Evolutionary conservation across 2,113 vertebrate genomes (phyloP).

Genomic region (Pionites leucogaster): DNA sequence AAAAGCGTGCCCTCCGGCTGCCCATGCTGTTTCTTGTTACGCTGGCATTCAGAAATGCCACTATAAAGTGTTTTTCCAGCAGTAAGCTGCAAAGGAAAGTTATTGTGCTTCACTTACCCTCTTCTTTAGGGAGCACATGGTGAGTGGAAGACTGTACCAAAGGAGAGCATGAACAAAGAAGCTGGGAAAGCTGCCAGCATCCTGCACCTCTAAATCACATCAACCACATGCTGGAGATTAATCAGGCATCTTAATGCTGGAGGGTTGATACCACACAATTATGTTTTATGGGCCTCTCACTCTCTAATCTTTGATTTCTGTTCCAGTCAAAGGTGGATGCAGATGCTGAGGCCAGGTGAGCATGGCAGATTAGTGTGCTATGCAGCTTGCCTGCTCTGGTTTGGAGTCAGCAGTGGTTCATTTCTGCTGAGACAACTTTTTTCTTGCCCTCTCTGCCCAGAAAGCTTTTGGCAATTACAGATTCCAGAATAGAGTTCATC

Average conservation of each 20-base stretch:
- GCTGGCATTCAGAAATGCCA: background rate
- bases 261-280: background rate
- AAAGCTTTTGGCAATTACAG: background rate
- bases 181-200: background rate
- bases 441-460: background rate
- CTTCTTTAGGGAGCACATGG: rapidly evolving
- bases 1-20: background rate
- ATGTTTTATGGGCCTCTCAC: background rate
- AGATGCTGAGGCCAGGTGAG: background rate
- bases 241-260: background rate
- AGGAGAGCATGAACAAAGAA: background rate
- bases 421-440: background rate
- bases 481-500: background rate
- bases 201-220: background rate
- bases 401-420: background rate
- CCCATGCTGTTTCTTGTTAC: background rate
- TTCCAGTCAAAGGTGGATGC: background rate
- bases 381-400: background rate
- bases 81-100: background rate
- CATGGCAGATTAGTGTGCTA: background rate
- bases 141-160: background rate
- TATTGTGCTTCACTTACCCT: background rate
- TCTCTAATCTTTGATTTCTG: background rate
- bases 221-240: background rate
- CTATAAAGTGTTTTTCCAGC: background rate